Percentiles rank a stretch among this genome's conserved stretches.
These are phyloP conservation scores for Drosophila pectinifera DNA, from an alignment of 1,140 invertebrate genomes.

Conservation along the genomic window DNA sequence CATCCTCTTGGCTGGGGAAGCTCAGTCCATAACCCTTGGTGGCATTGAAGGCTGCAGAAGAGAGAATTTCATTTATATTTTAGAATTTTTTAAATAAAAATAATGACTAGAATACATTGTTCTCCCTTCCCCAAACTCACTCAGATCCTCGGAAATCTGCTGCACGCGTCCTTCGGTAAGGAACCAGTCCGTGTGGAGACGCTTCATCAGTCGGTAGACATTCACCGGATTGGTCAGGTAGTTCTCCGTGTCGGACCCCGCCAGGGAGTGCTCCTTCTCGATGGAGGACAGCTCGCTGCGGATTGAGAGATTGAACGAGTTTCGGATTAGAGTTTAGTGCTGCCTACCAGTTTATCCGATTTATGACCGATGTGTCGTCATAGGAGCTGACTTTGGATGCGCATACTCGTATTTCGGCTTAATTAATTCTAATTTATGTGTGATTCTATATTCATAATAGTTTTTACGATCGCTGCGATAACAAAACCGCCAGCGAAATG, in stretches of 20 bases:
- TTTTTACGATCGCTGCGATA: slow-evolving; percentile 55
- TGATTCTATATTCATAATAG: slow-evolving; percentile 71
- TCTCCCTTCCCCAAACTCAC: slow-evolving; percentile 34
- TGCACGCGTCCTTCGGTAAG: slow-evolving; percentile 85
- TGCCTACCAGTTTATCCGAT: slow-evolving; percentile 66
- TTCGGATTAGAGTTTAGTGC: slow-evolving; percentile 34
- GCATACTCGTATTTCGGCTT: slow-evolving; percentile 44
- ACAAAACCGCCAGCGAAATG: slow-evolving; percentile 35
- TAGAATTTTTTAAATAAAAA: no score
- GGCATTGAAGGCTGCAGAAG: slow-evolving; percentile 53
- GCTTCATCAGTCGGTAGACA: slow-evolving; percentile 97
- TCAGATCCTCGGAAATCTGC: slow-evolving; percentile 36
- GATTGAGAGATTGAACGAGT: slow-evolving; percentile 43
- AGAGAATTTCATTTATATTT: no score
- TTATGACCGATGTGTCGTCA: slow-evolving; percentile 60
- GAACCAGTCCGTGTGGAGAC: slow-evolving; percentile 95
- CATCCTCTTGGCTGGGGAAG: slow-evolving; percentile 94
- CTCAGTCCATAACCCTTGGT: slow-evolving; percentile 89
- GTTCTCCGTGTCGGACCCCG: slow-evolving; percentile 90
- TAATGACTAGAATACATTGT: no score
- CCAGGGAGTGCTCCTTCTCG: slow-evolving; percentile 90
- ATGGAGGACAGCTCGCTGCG: slow-evolving; percentile 88
- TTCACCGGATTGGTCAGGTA: slow-evolving; percentile 98
- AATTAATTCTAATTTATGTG: slow-evolving; percentile 82
- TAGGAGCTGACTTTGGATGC: slow-evolving; percentile 33